Conservation (phyloP, 1,140 invertebrate genomes). For the Orius insidiosus region DNA sequence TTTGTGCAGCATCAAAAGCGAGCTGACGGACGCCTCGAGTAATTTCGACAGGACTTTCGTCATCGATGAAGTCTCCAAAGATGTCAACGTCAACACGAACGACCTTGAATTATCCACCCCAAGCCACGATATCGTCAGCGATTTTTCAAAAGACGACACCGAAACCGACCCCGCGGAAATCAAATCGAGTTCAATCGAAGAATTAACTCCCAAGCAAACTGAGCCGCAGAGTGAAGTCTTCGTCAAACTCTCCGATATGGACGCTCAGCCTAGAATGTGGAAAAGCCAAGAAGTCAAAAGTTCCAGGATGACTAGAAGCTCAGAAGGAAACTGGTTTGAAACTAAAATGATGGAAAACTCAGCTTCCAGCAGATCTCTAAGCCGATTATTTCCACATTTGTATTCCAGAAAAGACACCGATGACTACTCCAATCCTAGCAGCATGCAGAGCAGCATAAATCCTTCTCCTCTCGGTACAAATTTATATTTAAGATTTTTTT, state of each 20-base stretch:
- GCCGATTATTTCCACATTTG: slow-evolving; percentile 28
- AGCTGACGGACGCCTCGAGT: slow-evolving; percentile 15
- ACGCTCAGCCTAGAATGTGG: slow-evolving; percentile 18
- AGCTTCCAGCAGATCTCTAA: slow-evolving; percentile 21
- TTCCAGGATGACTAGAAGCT: slow-evolving; percentile 27
- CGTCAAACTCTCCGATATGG: slow-evolving; percentile 38
- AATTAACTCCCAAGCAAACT: slow-evolving; percentile 10
- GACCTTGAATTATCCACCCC: slow-evolving; percentile 17
- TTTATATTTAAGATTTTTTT: too few relatives aligned
- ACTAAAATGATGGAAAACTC: slow-evolving; percentile 38
- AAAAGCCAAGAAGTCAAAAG: slow-evolving; percentile 13
- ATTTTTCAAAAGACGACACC: slow-evolving; percentile 17
- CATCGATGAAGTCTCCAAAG: slow-evolving; percentile 18
- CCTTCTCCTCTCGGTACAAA: slow-evolving; percentile 30
- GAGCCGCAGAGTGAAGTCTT: slow-evolving; percentile 23
- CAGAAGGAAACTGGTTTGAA: slow-evolving; percentile 42
- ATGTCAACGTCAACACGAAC: slow-evolving; percentile 16
- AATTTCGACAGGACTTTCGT: slow-evolving; percentile 18
- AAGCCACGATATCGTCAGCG: slow-evolving; percentile 17
- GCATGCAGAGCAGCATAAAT: slow-evolving; percentile 35
- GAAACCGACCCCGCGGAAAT: slow-evolving; percentile 16
- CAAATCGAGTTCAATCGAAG: slow-evolving; percentile 10
- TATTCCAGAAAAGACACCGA: slow-evolving; percentile 14
- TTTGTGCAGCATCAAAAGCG: slow-evolving; percentile 14
- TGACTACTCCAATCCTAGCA: slow-evolving; percentile 24